phyloP scores from a whole-genome alignment of 2,797 vertebrate species.

The Antennarius maculatus region DNA sequence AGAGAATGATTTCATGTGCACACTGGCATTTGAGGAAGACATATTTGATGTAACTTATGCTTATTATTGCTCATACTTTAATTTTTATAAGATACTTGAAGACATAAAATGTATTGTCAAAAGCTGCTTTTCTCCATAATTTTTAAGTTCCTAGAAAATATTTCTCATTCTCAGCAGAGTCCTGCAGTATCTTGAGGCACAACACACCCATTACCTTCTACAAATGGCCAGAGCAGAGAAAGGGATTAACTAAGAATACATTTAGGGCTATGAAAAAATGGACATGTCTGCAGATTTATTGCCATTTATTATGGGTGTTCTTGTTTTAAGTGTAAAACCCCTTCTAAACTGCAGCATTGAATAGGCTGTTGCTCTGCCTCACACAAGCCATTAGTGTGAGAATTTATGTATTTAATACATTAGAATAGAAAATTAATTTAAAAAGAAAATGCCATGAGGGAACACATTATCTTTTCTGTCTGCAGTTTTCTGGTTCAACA shows the following conservation, averaged over 20 bases:
- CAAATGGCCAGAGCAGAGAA: constrained; percentile 65
- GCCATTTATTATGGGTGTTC: constrained; percentile 73
- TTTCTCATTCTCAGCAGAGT: constrained; percentile 27
- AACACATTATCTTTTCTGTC: constrained; percentile 78
- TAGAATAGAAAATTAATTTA: constrained; percentile 79
- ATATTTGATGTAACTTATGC: background rate
- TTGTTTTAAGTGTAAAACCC: constrained; percentile 77
- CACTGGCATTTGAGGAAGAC: constrained; percentile 21
- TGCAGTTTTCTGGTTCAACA: constrained; percentile 79
- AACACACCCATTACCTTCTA: constrained; percentile 53
- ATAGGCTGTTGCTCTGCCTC: constrained; percentile 70
- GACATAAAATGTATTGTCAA: constrained; percentile 14
- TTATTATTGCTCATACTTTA: constrained; percentile 3
- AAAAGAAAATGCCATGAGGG: constrained; percentile 69
- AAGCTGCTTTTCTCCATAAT: constrained; percentile 9
- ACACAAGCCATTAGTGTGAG: constrained; percentile 76
- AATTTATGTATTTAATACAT: constrained; percentile 83
- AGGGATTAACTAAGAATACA: constrained; percentile 71
- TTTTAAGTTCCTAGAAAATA: constrained; percentile 64
- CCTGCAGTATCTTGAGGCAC: constrained; percentile 36
- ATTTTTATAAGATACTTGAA: constrained; percentile 5
- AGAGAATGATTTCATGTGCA: constrained; percentile 14
- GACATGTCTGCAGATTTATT: constrained; percentile 73
- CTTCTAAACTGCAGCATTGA: constrained; percentile 71
- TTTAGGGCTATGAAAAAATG: constrained; percentile 68